Evolutionary conservation across 2,797 vertebrate species (phyloP), one percentile per base, ranked within the genome.

Genomic region (Pseudochaenichthys georgianus): DNA sequence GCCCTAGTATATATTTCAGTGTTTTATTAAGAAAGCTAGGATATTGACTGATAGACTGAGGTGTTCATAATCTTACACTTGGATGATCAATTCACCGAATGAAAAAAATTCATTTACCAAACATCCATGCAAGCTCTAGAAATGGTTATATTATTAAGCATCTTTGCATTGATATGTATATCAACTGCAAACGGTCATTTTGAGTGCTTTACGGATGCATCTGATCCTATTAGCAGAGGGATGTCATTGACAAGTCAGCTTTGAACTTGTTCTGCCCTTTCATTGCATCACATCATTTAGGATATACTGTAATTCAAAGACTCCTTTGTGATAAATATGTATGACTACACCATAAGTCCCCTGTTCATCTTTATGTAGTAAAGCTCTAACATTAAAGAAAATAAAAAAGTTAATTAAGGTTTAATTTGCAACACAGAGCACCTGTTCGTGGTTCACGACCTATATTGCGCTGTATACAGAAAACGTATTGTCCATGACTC

Each of bases 221-320:
- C 62, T 80, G 73, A 80, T 87, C 74, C 60, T 82, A 64, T 87
- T 85, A 84, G 63, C 63, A 55, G 17, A 81, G 59, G 58, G 62
- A 77, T 74, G 85, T 74, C 77, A 80, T 73, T 90, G 81, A 88
- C 77, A 89, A 89, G 91, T 82, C 28, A 76, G 77, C 69, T 75
- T 28, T 28, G 4, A 28, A 55, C 74, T 73, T 70, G 54, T 71
- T 77, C 53, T 67, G 60, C 75, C 38, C 67, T 81, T 81, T 81
- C 55, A 53, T 68, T 75, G 75, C 64, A 84, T 81, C 75, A 63
- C 72, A 64, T 67, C 21, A 50, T 42, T 43, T 73, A 46, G 51
- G 43, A 85, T 64, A 61, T 58, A 51, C 21, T 43, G 43, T 66
- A 75, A 80, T 72, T 75, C 53, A 58, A 52, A 71, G 66, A 55